Evolutionary conservation across 2,797 vertebrate genomes (phyloP).

Genomic region (Rhinatrema bivittatum): DNA sequence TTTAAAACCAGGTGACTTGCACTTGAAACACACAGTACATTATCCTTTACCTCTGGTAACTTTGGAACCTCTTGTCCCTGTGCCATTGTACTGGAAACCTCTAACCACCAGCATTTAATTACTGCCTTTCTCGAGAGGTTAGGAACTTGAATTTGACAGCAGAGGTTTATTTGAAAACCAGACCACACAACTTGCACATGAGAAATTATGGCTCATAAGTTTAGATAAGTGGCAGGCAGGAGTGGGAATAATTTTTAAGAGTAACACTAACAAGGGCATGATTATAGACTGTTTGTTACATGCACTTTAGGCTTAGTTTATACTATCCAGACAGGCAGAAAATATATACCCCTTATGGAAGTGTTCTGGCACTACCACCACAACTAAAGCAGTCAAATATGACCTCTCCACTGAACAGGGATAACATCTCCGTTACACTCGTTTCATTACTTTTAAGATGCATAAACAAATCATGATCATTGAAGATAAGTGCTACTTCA

Average conservation of each 20-base stretch:
- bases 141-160: slow-evolving; percentile 12
- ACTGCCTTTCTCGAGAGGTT: slow-evolving; percentile 9
- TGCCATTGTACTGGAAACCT: slow-evolving; percentile 13
- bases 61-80: slow-evolving; percentile 18
- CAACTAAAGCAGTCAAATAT: not conserved
- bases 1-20: not conserved
- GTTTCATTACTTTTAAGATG: too few relatives aligned
- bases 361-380: not conserved
- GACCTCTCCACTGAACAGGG: too few relatives aligned
- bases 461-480: too few relatives aligned
- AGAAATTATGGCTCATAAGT: slow-evolving; percentile 18
- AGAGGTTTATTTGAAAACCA: slow-evolving; percentile 34
- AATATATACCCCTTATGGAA: not conserved
- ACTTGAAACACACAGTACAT: not conserved
- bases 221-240: slow-evolving; percentile 27
- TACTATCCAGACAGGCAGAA: not conserved
- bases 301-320: slow-evolving; percentile 4
- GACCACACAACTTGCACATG: slow-evolving; percentile 43
- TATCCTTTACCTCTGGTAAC: not conserved
- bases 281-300: slow-evolving; percentile 5
- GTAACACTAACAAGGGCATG: slow-evolving; percentile 1
- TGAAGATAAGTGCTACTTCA: too few relatives aligned
- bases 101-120: slow-evolving; percentile 24
- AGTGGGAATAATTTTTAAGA: slow-evolving; percentile 13
- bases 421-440: too few relatives aligned